Percentiles rank a stretch among this genome's conserved stretches.
These are phyloP conservation scores for Malthinus seriepunctatus DNA, from an alignment of 2,888 invertebrate genomes.

Conservation along the genomic window DNA sequence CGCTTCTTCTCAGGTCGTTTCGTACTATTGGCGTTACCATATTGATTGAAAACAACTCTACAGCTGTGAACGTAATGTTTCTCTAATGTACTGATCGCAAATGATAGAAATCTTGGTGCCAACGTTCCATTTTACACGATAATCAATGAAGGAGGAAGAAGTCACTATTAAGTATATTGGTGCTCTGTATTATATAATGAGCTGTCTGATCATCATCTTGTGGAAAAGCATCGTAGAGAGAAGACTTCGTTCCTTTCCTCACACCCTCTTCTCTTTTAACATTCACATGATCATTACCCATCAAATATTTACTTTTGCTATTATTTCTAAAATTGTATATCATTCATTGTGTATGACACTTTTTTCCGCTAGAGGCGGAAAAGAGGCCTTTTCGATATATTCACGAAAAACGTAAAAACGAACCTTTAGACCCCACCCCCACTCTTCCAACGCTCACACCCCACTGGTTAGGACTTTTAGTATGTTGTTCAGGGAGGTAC, in stretches of 20 bases:
- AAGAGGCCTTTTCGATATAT: too few species aligned
- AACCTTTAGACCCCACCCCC: too few species aligned
- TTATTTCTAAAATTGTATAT: too few species aligned
- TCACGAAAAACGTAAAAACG: too few species aligned
- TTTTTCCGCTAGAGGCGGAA: too few species aligned
- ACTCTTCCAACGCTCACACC: too few species aligned
- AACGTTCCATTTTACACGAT: constrained; percentile 14
- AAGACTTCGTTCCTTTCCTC: neutral
- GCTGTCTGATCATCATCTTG: neutral
- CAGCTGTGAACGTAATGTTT: constrained; percentile 12
- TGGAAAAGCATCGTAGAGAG: constrained; percentile 2
- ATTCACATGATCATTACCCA: too few species aligned
- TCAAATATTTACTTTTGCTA: too few species aligned
- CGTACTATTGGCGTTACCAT: constrained; percentile 20
- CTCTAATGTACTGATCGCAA: constrained; percentile 17
- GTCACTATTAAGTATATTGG: constrained; percentile 9
- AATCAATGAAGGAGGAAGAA: constrained; percentile 17
- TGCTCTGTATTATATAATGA: constrained; percentile 8
- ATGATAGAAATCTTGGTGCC: constrained; percentile 8
- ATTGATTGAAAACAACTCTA: constrained; percentile 12
- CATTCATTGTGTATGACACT: too few species aligned
- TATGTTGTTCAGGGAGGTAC: too few species aligned
- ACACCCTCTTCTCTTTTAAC: too few species aligned
- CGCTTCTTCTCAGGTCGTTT: constrained; percentile 29
- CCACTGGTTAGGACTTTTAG: too few species aligned